Evolutionary conservation across 2,888 invertebrate genomes (phyloP).

Genomic region (Tanytarsus gracilentus): DNA sequence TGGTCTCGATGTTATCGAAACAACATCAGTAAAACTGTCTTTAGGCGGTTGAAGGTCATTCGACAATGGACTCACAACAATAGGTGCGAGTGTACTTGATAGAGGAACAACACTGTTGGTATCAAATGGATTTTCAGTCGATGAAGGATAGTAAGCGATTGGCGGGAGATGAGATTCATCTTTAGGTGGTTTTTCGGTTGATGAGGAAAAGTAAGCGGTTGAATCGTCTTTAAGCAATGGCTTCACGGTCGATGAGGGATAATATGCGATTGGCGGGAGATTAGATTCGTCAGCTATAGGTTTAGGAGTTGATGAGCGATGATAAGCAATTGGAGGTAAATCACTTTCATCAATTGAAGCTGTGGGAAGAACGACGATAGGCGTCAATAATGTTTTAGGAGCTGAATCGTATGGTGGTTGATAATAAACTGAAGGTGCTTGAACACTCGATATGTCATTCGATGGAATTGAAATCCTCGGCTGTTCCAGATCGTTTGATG

Average conservation of each 20-base stretch:
- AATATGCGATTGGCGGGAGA: conserved; percentile 30
- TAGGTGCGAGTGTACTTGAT: conserved; percentile 29
- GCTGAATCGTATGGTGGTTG: conserved; percentile 36
- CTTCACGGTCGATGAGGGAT: conserved; percentile 10
- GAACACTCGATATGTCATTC: conserved; percentile 16
- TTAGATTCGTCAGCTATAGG: conserved; percentile 32
- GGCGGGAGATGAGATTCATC: conserved; percentile 26
- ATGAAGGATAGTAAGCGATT: conserved; percentile 22
- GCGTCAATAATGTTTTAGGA: conserved; percentile 31
- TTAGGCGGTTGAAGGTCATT: conserved; percentile 26
- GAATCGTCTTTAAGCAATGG: not conserved
- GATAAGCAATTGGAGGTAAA: conserved; percentile 36
- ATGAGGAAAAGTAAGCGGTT: not conserved
- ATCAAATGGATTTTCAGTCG: conserved; percentile 19
- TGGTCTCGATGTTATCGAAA: conserved; percentile 7
- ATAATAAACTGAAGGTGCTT: conserved; percentile 32
- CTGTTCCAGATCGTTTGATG: conserved; percentile 28
- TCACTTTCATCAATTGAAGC: conserved; percentile 34
- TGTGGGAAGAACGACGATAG: conserved; percentile 35
- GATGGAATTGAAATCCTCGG: conserved; percentile 32
- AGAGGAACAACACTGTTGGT: conserved; percentile 30
- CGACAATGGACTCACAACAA: conserved; percentile 29
- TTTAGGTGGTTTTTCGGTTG: not conserved
- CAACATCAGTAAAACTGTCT: not conserved
- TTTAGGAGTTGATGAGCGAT: conserved; percentile 33